phyloP scores from a whole-genome alignment of 2,888 invertebrate genomes.

The Drosophila meridionalis region DNA sequence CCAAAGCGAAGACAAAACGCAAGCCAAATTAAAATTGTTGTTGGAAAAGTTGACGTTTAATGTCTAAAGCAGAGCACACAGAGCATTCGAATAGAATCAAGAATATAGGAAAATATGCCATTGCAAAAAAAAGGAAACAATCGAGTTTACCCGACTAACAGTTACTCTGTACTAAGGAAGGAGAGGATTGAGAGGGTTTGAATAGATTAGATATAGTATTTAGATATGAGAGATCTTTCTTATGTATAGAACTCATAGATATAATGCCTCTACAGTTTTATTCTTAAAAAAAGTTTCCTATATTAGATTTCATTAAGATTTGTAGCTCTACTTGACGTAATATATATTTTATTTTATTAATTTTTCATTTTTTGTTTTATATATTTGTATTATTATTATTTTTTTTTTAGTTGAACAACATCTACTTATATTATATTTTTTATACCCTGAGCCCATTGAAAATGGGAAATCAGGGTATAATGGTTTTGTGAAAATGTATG shows the following conservation, averaged over 20 bases:
- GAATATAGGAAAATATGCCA: constrained; percentile 12
- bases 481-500: too few relatives aligned
- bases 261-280: neutral
- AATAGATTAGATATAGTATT: neutral
- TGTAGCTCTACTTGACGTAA: too few relatives aligned
- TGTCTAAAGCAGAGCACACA: constrained; percentile 41
- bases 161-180: neutral
- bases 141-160: neutral
- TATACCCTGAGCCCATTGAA: too few relatives aligned
- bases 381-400: too few relatives aligned
- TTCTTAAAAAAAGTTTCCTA: too few relatives aligned
- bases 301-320: too few relatives aligned
- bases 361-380: too few relatives aligned
- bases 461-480: too few relatives aligned
- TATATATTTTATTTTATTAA: too few relatives aligned
- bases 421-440: too few relatives aligned
- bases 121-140: neutral
- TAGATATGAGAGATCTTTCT: neutral
- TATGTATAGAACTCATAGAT: neutral
- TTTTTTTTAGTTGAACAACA: too few relatives aligned
- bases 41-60: constrained; percentile 46
- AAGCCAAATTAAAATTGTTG: constrained; percentile 43
- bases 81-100: constrained; percentile 42
- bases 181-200: neutral
- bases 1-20: constrained; percentile 42